Percentiles rank a stretch among this genome's conserved stretches.
These are phyloP conservation scores for Drosophila anomelani DNA, from an alignment of 2,888 invertebrate genomes.

Conservation along the genomic window DNA sequence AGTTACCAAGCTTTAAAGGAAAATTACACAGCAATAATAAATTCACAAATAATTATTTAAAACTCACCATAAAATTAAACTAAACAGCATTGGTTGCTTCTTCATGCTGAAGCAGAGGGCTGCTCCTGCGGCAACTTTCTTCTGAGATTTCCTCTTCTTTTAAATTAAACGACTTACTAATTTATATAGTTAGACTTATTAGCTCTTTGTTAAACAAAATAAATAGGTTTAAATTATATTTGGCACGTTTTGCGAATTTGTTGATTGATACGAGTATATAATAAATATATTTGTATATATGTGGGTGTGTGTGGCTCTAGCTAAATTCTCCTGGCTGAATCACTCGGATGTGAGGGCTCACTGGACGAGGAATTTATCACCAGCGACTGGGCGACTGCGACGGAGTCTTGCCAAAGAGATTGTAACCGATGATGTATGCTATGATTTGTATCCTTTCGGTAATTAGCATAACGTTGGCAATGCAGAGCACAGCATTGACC, in stretches of 20 bases:
- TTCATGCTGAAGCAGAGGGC: constrained; percentile 70
- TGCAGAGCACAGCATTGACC: constrained; percentile 73
- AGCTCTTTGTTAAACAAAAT: constrained; percentile 74
- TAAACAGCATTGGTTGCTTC: constrained; percentile 71
- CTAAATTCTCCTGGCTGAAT: constrained; percentile 30
- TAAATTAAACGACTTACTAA: constrained; percentile 74
- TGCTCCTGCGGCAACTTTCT: constrained; percentile 37
- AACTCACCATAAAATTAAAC: constrained; percentile 82
- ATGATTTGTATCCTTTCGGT: constrained; percentile 82
- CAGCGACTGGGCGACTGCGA: constrained; percentile 24
- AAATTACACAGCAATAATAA: neutral
- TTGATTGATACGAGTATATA: constrained; percentile 58
- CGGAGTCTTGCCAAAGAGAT: constrained; percentile 82
- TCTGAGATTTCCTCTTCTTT: constrained; percentile 26
- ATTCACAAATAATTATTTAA: constrained; percentile 11
- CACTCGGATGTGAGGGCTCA: constrained; percentile 38
- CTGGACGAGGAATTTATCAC: constrained; percentile 44
- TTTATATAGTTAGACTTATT: constrained; percentile 78
- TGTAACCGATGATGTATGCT: constrained; percentile 83
- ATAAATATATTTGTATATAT: constrained; percentile 46
- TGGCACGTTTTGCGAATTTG: constrained; percentile 73
- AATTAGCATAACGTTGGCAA: constrained; percentile 83
- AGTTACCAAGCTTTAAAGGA: neutral
- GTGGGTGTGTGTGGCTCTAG: constrained; percentile 18
- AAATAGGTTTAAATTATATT: constrained; percentile 79